Evolutionary conservation across 2,113 vertebrate species (phyloP), one percentile per base, ranked within the genome.

Genomic region (Pterophyllum scalare): DNA sequence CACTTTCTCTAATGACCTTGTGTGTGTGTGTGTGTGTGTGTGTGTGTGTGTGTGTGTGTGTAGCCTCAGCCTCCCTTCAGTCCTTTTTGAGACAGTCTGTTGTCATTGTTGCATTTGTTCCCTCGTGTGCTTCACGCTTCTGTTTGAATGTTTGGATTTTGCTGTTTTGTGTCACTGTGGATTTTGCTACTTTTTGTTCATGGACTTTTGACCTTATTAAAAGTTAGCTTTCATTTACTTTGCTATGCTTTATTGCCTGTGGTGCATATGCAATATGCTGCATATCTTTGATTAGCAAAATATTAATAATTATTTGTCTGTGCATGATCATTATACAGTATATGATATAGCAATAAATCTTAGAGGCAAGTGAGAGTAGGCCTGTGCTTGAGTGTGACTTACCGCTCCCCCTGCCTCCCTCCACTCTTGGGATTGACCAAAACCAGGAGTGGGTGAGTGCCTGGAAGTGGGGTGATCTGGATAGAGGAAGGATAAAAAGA

Each of bases 351-450:
- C 15, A 31, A 54, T 20, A 54, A 54, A 52, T 72, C 0, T 0
- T 52, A 54, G 3, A 31, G 0, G 10, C 12, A 67, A 46, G 38
- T 1, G 5, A 52, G 43, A 75, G 22, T 28, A 3, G 24, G 33
- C 28, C 24, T 22, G 24, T 57, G 13, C 24, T 17, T 9, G 59
- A 24, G 6, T 20, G 24, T 17, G 24, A 64, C 91, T 85, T 76
- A 99, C 98, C 97, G 92, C 92, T 98, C 97, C 79, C 98, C 98
- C 94, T 99, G 98, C 87, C 97, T 95, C 58, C 98, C 98, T 89
- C 98, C 98, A 2, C 98, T 99, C 91, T 98, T 99, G 57, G 97
- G 98, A 86, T 99, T 99, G 89, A 99, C 98, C 59, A 99, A 94
- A 78, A 99, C 97, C 49, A 99, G 95, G 10, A 99, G 95, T 0